Percentiles rank a stretch among this genome's conserved stretches.
These are phyloP conservation scores for Thunnus albacares DNA, from an alignment of 2,797 vertebrate genomes.

Conservation along the genomic window DNA sequence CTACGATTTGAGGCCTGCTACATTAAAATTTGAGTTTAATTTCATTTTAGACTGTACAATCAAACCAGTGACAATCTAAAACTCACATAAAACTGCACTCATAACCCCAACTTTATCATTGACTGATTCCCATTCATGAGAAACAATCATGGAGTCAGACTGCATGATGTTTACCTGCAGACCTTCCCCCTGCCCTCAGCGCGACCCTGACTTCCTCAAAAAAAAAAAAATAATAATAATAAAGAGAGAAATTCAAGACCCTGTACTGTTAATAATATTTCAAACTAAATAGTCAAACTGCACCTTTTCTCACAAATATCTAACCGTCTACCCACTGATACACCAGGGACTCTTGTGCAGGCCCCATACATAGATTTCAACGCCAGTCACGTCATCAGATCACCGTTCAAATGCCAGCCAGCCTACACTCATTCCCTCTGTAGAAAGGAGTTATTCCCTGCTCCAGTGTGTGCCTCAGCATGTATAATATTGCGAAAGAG, in stretches of 20 bases:
- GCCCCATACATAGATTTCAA: constrained; percentile 53
- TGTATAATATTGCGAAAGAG: constrained; percentile 75
- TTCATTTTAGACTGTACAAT: neutral
- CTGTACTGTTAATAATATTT: neutral
- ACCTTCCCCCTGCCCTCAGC: constrained; percentile 31
- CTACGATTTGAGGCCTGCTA: neutral
- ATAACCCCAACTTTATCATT: neutral
- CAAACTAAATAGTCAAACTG: neutral
- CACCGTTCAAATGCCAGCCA: constrained; percentile 54
- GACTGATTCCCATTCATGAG: constrained; percentile 24
- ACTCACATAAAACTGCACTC: neutral
- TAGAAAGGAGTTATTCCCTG: constrained; percentile 46
- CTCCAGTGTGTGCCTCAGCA: constrained; percentile 52
- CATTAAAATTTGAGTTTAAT: neutral
- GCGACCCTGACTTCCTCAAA: constrained; percentile 18
- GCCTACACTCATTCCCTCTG: constrained; percentile 30
- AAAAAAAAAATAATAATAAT: neutral
- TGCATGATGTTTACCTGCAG: constrained; percentile 43
- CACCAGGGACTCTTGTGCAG: constrained; percentile 25
- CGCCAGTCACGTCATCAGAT: constrained; percentile 68
- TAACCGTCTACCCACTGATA: constrained; percentile 30
- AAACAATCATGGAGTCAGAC: constrained; percentile 34
- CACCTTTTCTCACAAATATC: constrained; percentile 32
- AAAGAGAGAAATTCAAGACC: neutral
- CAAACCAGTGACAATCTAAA: neutral